These are phyloP conservation scores for Bombyx mandarina DNA, from an alignment of 1,140 invertebrate genomes.

Conservation along the genomic window DNA sequence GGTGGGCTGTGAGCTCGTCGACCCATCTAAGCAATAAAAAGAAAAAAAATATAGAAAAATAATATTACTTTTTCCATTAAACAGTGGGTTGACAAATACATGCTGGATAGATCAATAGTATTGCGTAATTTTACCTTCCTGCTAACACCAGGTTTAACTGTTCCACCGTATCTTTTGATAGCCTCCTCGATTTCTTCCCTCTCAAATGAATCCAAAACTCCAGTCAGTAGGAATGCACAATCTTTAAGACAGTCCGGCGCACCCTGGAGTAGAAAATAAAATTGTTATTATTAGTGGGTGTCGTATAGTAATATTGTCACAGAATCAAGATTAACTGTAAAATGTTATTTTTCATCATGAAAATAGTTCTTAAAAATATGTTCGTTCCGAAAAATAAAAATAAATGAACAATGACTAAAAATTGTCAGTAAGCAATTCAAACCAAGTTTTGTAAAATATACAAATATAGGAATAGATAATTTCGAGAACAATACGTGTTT, in stretches of 20 bases:
- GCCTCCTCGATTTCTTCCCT: slow-evolving; percentile 82
- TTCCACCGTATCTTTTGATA: slow-evolving; percentile 86
- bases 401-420: not conserved
- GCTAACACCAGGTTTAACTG: slow-evolving; percentile 80
- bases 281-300: no score
- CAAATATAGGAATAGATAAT: not conserved
- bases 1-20: no score
- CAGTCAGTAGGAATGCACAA: slow-evolving; percentile 87
- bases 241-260: slow-evolving; percentile 81
- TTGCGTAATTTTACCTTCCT: slow-evolving; percentile 70
- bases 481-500: not conserved
- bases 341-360: not conserved
- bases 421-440: not conserved
- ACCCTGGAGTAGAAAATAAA: slow-evolving; percentile 70
- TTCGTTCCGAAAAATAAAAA: no score
- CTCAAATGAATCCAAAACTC: slow-evolving; percentile 91
- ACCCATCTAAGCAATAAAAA: no score
- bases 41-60: no score
- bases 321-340: no score
- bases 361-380: not conserved
- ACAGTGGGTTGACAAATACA: no score
- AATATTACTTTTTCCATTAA: no score
- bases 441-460: not conserved
- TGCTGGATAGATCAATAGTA: no score
- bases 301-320: no score